These are phyloP conservation scores for Ancistrus triradiatus DNA, from an alignment of 2,113 vertebrate genomes.

Conservation along the genomic window DNA sequence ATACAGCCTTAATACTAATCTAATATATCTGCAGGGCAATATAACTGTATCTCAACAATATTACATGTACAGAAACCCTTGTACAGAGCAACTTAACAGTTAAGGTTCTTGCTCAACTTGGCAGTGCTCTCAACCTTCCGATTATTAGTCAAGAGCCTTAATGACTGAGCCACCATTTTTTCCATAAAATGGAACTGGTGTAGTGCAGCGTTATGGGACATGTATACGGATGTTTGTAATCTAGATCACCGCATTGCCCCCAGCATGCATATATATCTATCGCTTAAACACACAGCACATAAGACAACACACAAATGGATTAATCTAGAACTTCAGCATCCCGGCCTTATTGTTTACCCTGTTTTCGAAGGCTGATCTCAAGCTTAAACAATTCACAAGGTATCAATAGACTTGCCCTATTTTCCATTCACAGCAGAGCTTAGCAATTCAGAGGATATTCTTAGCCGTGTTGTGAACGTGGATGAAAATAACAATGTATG, in stretches of 20 bases:
- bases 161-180: no score
- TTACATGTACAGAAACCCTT: no score
- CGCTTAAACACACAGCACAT: background rate
- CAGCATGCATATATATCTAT: background rate
- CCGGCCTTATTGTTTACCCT: background rate
- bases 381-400: constrained; percentile 16
- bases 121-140: no score
- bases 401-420: constrained; percentile 36
- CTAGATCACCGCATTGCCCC: background rate
- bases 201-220: background rate
- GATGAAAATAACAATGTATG: constrained; percentile 32
- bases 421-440: constrained; percentile 31
- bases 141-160: no score
- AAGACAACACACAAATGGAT: background rate
- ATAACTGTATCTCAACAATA: no score
- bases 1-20: no score
- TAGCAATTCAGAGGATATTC: constrained; percentile 25
- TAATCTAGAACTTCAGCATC: background rate
- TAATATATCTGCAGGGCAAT: no score
- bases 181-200: no score
- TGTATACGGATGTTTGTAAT: background rate
- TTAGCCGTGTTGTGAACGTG: constrained; percentile 21
- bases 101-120: no score
- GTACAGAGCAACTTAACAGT: no score
- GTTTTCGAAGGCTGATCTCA: constrained; percentile 4